Evolutionary conservation across 1,140 invertebrate genomes (phyloP), one percentile per base, ranked within the genome.

Genomic region (Aphaenogaster ashmeadi): DNA sequence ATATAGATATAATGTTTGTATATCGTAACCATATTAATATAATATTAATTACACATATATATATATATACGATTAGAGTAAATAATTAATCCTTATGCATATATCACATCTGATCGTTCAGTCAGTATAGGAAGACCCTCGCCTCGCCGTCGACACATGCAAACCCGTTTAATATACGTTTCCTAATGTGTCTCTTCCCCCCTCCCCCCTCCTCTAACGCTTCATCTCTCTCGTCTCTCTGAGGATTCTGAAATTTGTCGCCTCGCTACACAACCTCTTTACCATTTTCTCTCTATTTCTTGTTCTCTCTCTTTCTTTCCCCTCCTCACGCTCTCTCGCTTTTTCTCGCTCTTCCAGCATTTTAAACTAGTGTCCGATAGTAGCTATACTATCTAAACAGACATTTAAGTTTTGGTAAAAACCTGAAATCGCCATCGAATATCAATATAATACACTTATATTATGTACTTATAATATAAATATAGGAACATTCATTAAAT

Each of bases 401-500:
- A 92, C 92, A 93, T 92, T 92, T 92, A 89, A 90, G 83, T 93
- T 92, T 94, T 93, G 91, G 92, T 94, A 95, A 94, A 95, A 95
- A 95, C 92, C 92, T 95, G 91, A 95, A 95, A 94, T 94, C 93
- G 93, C 94, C 95, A 95, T 93, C 93, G 90, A 95, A 95, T 95
- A 95, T 95, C 89, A 92, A 94, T 95, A 94, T 92, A 90, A 90
- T 95, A 95, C 94, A 95, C 92, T 94, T 94, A 94, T 91, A 94
- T 91, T 93, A 93, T 87, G 81, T 93, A 92, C 93, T 94, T 94
- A 94, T 91, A 93, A 93, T 95, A 95, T 93, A 95, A 95, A 95
- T 95, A 95, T 95, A 95, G 94, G 94, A 95, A 95, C 95, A 95
- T 95, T 95, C 93, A 95, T 95, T 95, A 95, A 95, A 95, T 95